Conservation (phyloP, 2,888 invertebrate species). For the Heliconius erato region DNA sequence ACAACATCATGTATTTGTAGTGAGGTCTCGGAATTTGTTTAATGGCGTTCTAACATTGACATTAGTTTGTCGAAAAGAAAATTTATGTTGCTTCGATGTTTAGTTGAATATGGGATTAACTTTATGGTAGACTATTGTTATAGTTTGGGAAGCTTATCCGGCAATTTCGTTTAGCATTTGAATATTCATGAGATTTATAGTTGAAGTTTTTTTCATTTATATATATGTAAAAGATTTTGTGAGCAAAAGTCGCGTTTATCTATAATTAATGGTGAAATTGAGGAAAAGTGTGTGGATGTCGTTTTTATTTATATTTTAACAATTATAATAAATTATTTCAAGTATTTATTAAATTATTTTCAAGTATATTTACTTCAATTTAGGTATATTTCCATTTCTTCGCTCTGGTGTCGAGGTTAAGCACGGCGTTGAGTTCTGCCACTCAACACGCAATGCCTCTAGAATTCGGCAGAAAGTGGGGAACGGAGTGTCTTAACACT, state of each 20-base stretch:
- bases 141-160: constrained; percentile 55
- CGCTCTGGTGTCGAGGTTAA: too few relatives aligned
- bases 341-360: too few relatives aligned
- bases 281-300: too few relatives aligned
- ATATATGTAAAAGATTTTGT: not conserved
- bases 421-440: too few relatives aligned
- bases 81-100: constrained; percentile 84
- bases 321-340: too few relatives aligned
- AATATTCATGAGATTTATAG: constrained; percentile 52
- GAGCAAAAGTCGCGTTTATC: not conserved
- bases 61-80: constrained; percentile 84
- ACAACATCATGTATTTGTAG: constrained; percentile 57
- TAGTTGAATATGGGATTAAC: constrained; percentile 84
- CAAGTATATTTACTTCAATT: too few relatives aligned
- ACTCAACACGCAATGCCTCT: too few relatives aligned
- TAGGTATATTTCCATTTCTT: too few relatives aligned
- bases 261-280: not conserved
- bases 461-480: too few relatives aligned
- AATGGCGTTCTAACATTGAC: constrained; percentile 85
- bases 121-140: constrained; percentile 70
- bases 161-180: constrained; percentile 52
- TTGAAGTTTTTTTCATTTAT: constrained; percentile 15
- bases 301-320: too few relatives aligned
- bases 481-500: too few relatives aligned
- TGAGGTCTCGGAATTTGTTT: constrained; percentile 82